A percentile compares a stretch with the other conserved stretches of the same genome.
Conservation (phyloP, 2,888 invertebrate species). For the Andrena praecox region DNA sequence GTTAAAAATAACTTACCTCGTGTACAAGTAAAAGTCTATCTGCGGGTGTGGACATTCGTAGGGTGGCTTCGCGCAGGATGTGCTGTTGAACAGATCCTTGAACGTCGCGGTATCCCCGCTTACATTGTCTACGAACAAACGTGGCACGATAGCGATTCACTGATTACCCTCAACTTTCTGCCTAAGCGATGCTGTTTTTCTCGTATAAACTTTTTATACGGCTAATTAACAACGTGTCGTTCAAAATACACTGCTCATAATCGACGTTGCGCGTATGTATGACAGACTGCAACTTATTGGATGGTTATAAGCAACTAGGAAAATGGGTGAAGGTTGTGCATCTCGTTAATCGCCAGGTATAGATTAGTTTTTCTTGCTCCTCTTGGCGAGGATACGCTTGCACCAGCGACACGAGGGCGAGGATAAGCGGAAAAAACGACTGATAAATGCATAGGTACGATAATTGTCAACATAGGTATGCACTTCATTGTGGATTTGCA, state of each 20-base stretch:
- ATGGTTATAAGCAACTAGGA: constrained; percentile 67
- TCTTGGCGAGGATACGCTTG: not conserved
- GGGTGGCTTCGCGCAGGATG: constrained; percentile 93
- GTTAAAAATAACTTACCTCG: constrained; percentile 86
- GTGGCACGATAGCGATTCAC: not conserved
- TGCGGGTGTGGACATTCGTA: constrained; percentile 93
- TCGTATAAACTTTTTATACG: not conserved
- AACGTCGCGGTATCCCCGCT: constrained; percentile 85
- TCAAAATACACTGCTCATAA: constrained; percentile 11
- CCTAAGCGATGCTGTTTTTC: not conserved
- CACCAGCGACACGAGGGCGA: not conserved
- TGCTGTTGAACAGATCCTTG: constrained; percentile 91
- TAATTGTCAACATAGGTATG: too few species aligned
- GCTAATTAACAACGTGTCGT: not conserved
- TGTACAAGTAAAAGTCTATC: constrained; percentile 93
- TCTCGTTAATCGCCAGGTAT: not conserved
- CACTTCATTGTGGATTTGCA: too few species aligned
- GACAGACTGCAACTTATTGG: constrained; percentile 53
- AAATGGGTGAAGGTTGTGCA: constrained; percentile 76
- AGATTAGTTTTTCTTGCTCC: constrained; percentile 5
- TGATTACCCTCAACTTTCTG: not conserved
- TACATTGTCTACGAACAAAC: constrained; percentile 73
- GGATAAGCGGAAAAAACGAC: too few species aligned
- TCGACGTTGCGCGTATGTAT: constrained; percentile 32
- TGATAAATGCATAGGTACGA: too few species aligned